Conservation (phyloP, 2,888 invertebrate genomes). For the Diaprepes abbreviatus region DNA sequence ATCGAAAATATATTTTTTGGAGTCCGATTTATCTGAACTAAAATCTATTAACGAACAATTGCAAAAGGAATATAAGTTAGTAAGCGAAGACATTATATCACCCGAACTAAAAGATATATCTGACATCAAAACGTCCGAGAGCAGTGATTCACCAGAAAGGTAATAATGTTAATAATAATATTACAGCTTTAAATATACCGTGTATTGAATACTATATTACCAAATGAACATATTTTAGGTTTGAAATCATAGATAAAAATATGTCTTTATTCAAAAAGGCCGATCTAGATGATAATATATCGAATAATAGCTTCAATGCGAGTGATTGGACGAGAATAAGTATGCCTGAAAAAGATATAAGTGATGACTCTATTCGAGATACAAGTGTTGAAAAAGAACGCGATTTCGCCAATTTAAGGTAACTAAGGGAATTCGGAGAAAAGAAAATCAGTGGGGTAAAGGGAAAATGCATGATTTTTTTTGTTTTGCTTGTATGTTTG, state of each 20-base stretch:
- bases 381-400: conserved; percentile 26
- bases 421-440: too few relatives aligned
- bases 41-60: conserved; percentile 36
- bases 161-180: too few relatives aligned
- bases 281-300: conserved; percentile 62
- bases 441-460: too few relatives aligned
- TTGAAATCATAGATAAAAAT: conserved; percentile 71
- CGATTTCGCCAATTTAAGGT: conserved; percentile 41
- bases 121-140: conserved; percentile 29
- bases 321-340: conserved; percentile 67
- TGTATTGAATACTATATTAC: too few relatives aligned
- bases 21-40: conserved; percentile 37
- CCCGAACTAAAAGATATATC: conserved; percentile 16
- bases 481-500: too few relatives aligned
- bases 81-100: background rate
- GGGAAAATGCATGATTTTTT: too few relatives aligned
- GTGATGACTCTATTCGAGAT: conserved; percentile 28
- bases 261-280: conserved; percentile 55
- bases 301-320: conserved; percentile 63
- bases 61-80: conserved; percentile 21
- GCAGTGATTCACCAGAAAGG: conserved; percentile 40
- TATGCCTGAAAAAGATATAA: conserved; percentile 47
- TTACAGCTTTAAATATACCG: too few relatives aligned
- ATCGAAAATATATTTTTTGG: conserved; percentile 45
- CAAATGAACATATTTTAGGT: too few relatives aligned